A percentile compares a stretch with the other conserved stretches of the same genome.
Evolutionary conservation across 2,888 invertebrate species (phyloP).

Genomic region (Chrysotoxum bicinctum): DNA sequence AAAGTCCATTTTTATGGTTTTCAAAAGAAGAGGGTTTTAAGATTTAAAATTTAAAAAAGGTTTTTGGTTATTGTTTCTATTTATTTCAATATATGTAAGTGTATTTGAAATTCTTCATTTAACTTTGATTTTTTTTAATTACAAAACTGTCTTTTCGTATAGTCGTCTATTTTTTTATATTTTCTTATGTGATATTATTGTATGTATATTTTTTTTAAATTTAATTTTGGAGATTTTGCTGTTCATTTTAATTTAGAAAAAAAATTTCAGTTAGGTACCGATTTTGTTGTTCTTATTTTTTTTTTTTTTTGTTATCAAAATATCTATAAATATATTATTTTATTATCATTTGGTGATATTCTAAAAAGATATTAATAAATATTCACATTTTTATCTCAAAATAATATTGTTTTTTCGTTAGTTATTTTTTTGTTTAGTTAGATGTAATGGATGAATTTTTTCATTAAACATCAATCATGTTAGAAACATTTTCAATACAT

Average conservation of each 20-base stretch:
- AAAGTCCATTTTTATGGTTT: not conserved
- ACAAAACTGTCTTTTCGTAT: not conserved
- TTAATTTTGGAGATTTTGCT: not conserved
- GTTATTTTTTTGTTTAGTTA: not conserved
- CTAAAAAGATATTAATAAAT: conserved; percentile 40
- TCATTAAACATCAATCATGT: no score
- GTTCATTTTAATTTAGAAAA: conserved; percentile 45
- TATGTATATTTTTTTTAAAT: conserved; percentile 32
- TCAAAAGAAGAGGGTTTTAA: not conserved
- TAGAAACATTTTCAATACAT: no score
- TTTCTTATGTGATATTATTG: conserved; percentile 64
- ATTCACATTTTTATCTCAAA: conserved; percentile 5
- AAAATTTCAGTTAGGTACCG: conserved; percentile 2
- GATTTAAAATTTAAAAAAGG: not conserved
- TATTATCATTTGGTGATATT: conserved; percentile 63
- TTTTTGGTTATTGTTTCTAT: not conserved
- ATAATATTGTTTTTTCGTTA: conserved; percentile 21
- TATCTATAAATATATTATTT: not conserved
- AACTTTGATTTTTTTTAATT: not conserved
- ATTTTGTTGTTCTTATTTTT: conserved; percentile 1
- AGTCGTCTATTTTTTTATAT: not conserved
- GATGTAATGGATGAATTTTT: not conserved
- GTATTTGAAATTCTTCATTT: not conserved
- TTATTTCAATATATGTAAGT: not conserved
- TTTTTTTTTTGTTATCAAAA: not conserved